Percentiles rank a stretch among this genome's conserved stretches.
These are phyloP conservation scores for Troides aeacus DNA, from an alignment of 2,888 invertebrate genomes.

Conservation along the genomic window DNA sequence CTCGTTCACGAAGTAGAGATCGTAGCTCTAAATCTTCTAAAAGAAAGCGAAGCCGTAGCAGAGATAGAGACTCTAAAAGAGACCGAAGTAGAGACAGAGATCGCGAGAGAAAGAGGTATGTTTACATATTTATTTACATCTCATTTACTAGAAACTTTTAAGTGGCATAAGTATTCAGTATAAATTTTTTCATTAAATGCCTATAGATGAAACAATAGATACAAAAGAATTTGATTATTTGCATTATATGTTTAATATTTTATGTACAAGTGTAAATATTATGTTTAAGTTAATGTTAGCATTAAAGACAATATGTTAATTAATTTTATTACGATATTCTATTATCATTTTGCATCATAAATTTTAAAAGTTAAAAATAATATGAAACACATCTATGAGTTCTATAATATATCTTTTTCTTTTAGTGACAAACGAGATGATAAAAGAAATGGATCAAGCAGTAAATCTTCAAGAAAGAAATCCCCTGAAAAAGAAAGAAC, in stretches of 20 bases:
- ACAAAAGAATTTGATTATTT: neutral
- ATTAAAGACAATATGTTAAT: neutral
- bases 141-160: neutral
- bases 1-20: slow-evolving; percentile 81
- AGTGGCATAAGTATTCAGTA: neutral
- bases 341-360: neutral
- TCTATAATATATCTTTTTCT: neutral
- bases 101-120: slow-evolving; percentile 67
- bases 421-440: slow-evolving; percentile 82
- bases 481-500: slow-evolving; percentile 69
- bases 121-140: slow-evolving; percentile 5
- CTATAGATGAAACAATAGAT: neutral
- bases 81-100: slow-evolving; percentile 75
- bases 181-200: neutral
- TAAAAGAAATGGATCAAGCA: slow-evolving; percentile 81
- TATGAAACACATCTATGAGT: neutral
- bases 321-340: neutral
- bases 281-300: neutral
- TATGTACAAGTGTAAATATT: neutral
- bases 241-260: neutral
- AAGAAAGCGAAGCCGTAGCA: slow-evolving; percentile 83
- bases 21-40: slow-evolving; percentile 80
- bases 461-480: slow-evolving; percentile 80
- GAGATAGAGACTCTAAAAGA: slow-evolving; percentile 82
- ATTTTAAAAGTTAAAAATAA: neutral